A percentile compares a stretch with the other conserved stretches of the same genome.
Conservation (phyloP, 2,797 vertebrate genomes). For the Tolypeutes matacus region DNA sequence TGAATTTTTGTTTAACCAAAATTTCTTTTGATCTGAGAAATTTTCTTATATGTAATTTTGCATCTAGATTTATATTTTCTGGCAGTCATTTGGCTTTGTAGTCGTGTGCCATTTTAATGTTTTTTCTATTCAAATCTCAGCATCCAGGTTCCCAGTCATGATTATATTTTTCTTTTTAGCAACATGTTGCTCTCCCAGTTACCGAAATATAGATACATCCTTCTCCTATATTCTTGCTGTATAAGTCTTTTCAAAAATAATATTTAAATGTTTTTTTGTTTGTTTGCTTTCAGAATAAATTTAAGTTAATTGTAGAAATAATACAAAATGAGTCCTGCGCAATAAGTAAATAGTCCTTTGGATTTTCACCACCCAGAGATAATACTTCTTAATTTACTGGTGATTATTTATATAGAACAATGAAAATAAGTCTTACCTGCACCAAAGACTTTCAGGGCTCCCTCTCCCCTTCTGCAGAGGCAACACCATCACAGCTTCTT, state of each 20-base stretch:
- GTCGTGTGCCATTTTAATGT: neutral
- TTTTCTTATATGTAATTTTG: conserved; percentile 29
- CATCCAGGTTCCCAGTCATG: neutral
- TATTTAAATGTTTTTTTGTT: neutral
- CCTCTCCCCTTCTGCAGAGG: neutral
- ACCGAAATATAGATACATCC: neutral
- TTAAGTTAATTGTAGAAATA: conserved; percentile 23
- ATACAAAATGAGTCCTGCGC: neutral
- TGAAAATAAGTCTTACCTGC: conserved; percentile 46
- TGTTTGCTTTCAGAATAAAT: neutral
- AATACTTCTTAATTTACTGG: conserved; percentile 12
- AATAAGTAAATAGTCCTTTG: conserved; percentile 6
- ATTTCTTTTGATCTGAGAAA: neutral
- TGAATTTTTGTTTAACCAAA: conserved; percentile 5
- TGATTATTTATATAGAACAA: neutral
- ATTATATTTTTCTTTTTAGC: neutral
- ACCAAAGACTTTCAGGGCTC: neutral
- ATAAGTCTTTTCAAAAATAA: conserved; percentile 24
- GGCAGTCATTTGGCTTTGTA: neutral
- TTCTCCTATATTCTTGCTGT: neutral
- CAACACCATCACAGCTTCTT: neutral
- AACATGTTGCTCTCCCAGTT: neutral
- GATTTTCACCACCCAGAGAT: conserved; percentile 14
- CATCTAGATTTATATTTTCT: neutral
- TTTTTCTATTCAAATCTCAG: neutral